Evolutionary conservation across 2,797 vertebrate genomes (phyloP), one percentile per base, ranked within the genome.

Genomic region (Pagetopsis macropterus): DNA sequence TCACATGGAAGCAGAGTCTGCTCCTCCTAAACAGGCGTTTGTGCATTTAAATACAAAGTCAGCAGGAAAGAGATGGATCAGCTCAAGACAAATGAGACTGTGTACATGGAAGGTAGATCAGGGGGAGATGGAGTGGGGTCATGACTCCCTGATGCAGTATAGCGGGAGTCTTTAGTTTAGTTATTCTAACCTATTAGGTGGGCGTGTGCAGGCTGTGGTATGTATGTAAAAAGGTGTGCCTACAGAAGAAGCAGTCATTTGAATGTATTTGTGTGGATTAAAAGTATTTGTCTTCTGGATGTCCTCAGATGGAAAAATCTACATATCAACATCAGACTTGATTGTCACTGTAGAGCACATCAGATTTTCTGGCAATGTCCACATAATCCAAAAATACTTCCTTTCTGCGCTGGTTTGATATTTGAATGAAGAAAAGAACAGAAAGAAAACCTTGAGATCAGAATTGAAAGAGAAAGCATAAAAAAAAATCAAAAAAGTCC

Each of bases 111-210:
- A 81, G 79, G 80, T 70, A 78, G 76, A 84, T 87, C 78, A 75
- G 37, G 63, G 75, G 75, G 75, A 89, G 84, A 90, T 78, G 69
- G 72, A 89, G 61, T 58, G 72, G 85, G 85, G 85, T 87, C 77
- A 58, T 17, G 79, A 79, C 84, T 77, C 60, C 52, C 45, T 12
- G 61, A 86, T 86, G 70, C 69, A 81, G 84, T 83, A 78, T 76
- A 69, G 67, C 41, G 27, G 83, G 82, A 86, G 72, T 71, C 45
- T 85, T 76, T 12, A 57, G 71, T 83, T 87, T 65, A 65, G 68
- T 82, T 85, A 67, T 83, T 85, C 65, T 76, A 84, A 78, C 77
- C 67, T 70, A 48, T 62, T 55, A 57, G n/a, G 60, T 74, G 48
- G 70, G 65, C 69, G 80, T 72, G 55, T 65, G 57, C 41, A 71